Percentiles rank a stretch among this genome's conserved stretches.
These are phyloP conservation scores for Aselliscus stoliczkanus DNA, from an alignment of 2,797 vertebrate species.

Conservation along the genomic window DNA sequence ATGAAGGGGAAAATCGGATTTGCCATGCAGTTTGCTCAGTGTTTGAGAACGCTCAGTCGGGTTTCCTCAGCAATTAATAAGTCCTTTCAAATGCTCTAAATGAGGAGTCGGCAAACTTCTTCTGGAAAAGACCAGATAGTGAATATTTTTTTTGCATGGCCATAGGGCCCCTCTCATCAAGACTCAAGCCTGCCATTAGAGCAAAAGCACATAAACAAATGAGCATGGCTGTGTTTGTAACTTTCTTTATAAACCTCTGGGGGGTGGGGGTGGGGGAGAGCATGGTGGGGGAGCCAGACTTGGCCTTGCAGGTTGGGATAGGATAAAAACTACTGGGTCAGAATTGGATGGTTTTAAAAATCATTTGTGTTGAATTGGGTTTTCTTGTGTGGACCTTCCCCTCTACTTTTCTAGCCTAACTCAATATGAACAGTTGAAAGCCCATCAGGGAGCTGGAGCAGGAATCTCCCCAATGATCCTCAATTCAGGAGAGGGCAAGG, in stretches of 20 bases:
- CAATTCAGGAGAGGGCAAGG: constrained; percentile 82
- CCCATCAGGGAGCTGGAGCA: constrained; percentile 81
- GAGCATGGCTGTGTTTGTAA: background rate
- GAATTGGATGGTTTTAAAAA: background rate
- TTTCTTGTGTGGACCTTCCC: constrained; percentile 22
- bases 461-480: constrained; percentile 82
- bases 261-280: background rate
- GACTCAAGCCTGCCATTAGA: background rate
- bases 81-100: background rate
- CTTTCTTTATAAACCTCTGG: background rate
- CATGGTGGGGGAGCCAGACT: background rate
- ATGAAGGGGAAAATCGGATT: background rate
- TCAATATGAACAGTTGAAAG: constrained; percentile 89
- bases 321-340: background rate
- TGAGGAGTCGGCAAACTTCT: background rate
- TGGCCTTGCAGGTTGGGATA: no score
- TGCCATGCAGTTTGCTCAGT: background rate
- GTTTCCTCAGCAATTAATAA: background rate
- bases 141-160: background rate
- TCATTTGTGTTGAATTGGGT: background rate
- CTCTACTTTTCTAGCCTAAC: constrained; percentile 85
- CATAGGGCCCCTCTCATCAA: background rate
- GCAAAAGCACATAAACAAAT: background rate
- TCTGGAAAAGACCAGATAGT: background rate
- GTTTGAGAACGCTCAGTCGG: background rate